These are phyloP conservation scores for Melangyna quadrimaculata DNA, from an alignment of 2,888 invertebrate species.

Conservation along the genomic window DNA sequence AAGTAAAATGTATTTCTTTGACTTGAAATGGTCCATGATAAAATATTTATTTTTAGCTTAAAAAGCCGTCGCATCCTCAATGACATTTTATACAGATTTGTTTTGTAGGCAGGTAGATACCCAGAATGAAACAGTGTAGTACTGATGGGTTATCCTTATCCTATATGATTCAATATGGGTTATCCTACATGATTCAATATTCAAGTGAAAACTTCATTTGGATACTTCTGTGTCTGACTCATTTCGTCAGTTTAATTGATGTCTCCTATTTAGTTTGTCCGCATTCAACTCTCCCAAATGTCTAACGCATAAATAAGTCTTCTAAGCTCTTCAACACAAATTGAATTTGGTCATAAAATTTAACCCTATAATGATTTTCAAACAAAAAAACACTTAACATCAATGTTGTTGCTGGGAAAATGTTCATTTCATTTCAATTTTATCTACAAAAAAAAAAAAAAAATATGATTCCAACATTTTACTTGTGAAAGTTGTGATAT, in stretches of 20 bases:
- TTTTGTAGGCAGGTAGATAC: too few species aligned
- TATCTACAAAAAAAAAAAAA: neutral
- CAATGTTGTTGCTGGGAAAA: neutral
- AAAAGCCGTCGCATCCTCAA: too few species aligned
- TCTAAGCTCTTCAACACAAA: neutral
- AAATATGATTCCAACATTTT: neutral
- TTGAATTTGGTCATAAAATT: constrained; percentile 23
- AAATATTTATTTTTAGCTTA: too few species aligned
- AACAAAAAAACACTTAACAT: constrained; percentile 15
- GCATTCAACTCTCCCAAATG: neutral
- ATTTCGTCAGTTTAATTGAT: neutral
- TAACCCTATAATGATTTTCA: constrained; percentile 6
- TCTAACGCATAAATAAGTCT: neutral
- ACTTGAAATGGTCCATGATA: too few species aligned
- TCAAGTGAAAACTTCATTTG: too few species aligned
- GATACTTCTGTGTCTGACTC: too few species aligned
- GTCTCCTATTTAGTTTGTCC: neutral
- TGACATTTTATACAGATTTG: too few species aligned
- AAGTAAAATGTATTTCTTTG: too few species aligned
- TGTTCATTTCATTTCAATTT: neutral
- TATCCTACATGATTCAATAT: too few species aligned
- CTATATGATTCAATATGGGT: too few species aligned
- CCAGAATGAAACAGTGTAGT: too few species aligned
- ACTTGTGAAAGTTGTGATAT: neutral
- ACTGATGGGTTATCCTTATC: too few species aligned